phyloP scores from a whole-genome alignment of 2,888 invertebrate species.

The Pandemis corylana region DNA sequence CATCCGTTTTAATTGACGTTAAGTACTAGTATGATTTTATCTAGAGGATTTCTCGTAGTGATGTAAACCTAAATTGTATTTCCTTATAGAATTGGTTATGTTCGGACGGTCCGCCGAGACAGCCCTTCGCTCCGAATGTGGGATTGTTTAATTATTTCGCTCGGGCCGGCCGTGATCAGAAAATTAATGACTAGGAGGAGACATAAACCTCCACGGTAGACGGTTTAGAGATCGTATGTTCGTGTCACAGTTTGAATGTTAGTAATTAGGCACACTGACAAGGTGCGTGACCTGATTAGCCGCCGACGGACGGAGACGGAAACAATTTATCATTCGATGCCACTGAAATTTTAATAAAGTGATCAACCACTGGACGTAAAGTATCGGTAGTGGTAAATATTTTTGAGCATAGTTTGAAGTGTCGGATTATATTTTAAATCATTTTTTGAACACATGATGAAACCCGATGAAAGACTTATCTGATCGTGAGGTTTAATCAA shows the following conservation, averaged over 20 bases:
- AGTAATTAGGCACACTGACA: constrained; percentile 29
- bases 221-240: constrained; percentile 41
- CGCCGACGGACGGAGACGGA: constrained; percentile 17
- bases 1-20: neutral
- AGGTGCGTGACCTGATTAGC: constrained; percentile 39
- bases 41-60: constrained; percentile 55
- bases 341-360: constrained; percentile 31
- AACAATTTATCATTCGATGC: constrained; percentile 26
- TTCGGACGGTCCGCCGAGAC: constrained; percentile 63
- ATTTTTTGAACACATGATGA: too few species aligned
- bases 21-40: neutral
- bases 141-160: constrained; percentile 82
- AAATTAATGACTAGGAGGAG: constrained; percentile 69
- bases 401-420: neutral
- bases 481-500: neutral
- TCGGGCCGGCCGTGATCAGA: constrained; percentile 72
- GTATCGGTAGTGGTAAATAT: constrained; percentile 3
- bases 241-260: constrained; percentile 39
- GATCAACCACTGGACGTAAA: neutral
- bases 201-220: constrained; percentile 53
- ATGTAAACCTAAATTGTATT: constrained; percentile 23
- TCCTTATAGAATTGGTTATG: constrained; percentile 70
- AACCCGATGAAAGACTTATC: neutral
- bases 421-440: neutral
- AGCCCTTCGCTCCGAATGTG: constrained; percentile 64